Base-by-base conservation (phyloP, 1,140 invertebrate species). In the Aphis craccivora region DNA sequence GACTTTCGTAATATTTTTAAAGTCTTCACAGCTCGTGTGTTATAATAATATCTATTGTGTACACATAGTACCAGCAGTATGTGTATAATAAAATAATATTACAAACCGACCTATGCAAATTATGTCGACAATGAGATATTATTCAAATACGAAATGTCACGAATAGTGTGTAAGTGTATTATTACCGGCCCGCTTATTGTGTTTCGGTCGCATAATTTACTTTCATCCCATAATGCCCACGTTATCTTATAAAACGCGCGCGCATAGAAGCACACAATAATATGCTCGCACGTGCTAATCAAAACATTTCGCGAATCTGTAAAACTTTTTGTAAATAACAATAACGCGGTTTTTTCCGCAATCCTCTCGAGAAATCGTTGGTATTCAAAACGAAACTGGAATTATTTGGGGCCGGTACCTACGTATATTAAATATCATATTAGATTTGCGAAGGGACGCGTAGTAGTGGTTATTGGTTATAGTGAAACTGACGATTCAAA, bases 81-180 rank as follows among this genome's bases (percentile, higher is more conserved):
- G 18, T 51, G 48, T 40, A 40, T 40, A 22, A 83, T 23, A 83
- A 2, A 35, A 18, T n/a, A n/a, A 18, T n/a, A n/a, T n/a, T 40
- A 40, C 37, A 40, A 2, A 67, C 8, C 23, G 14, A 76, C 23
- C 60, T 76, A 76, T 76, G 60, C 30, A 76, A 76, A 76, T 76
- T 76, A 76, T 76, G 60, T 18, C 60, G n/a, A 76, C 60, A 76
- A n/a, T n/a, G n/a, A 76, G n/a, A 76, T 76, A 76, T 76, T 76
- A 76, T 76, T 76, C n/a, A 76, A 76, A 76, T 76, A 35, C 14
- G 30, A 76, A 76, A 76, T 76, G 60, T 76, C 60, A n/a, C 60
- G 60, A 76, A 76, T 76, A 76, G n/a, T 76, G n/a, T 76, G 30
- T 48, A 51, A 51, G 48, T 76, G n/a, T 76, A 76, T 76, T n/a